These are phyloP conservation scores for Solea senegalensis DNA, from an alignment of 2,113 vertebrate species.

Conservation along the genomic window DNA sequence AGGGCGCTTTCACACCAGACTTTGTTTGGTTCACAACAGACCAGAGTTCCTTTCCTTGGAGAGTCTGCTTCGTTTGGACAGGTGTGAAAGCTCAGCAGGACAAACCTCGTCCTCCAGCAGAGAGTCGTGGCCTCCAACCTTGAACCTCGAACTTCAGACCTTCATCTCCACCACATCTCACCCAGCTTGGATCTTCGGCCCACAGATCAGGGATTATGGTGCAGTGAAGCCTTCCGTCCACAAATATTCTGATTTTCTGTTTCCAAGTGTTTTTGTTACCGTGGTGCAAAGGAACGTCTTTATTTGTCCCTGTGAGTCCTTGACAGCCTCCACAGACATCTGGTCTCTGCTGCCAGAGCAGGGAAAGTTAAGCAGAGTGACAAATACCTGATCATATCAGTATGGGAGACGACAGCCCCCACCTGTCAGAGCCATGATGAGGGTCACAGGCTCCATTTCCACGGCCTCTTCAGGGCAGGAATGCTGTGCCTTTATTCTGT, in stretches of 20 bases:
- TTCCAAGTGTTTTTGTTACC: constrained; percentile 3
- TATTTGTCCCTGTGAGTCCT: constrained; percentile 32
- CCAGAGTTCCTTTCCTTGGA: no score
- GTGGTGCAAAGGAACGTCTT: constrained; percentile 21
- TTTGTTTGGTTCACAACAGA: no score
- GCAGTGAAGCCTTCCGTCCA: no score
- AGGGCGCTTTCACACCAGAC: no score
- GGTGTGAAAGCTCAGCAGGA: not conserved
- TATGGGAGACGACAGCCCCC: constrained; percentile 32
- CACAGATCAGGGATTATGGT: not conserved
- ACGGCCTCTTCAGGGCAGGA: no score
- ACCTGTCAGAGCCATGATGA: constrained; percentile 7
- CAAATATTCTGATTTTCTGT: no score
- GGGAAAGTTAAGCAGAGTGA: constrained; percentile 3
- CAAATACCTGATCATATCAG: constrained; percentile 50
- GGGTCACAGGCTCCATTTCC: not conserved
- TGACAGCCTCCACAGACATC: constrained; percentile 30
- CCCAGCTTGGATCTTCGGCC: constrained; percentile 8
- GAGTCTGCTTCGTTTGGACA: no score
- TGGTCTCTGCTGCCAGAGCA: constrained; percentile 19
- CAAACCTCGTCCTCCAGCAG: not conserved
- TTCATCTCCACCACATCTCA: constrained; percentile 1
- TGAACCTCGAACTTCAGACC: constrained; percentile 15
- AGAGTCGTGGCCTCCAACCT: not conserved
- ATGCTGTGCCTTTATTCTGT: not conserved